Evolutionary conservation across 2,888 invertebrate genomes (phyloP), one percentile per base, ranked within the genome.

Genomic region (Caradrina clavipalpis): DNA sequence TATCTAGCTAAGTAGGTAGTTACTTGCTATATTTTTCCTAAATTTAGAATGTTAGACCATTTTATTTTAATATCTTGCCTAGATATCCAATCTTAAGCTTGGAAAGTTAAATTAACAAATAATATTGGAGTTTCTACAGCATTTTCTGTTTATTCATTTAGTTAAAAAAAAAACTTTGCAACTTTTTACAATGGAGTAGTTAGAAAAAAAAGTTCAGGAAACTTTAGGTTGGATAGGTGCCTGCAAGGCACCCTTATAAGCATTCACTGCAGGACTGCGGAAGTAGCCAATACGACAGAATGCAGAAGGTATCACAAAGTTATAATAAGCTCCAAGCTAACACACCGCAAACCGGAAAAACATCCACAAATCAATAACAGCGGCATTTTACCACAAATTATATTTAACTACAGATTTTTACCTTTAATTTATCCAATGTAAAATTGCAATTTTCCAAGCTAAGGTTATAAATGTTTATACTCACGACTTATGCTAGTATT

Each of bases 331-430:
- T 80, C 31, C 67, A 80, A 82, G 83, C 83, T 83, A 79, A 76
- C 71, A 87, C 81, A 86, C 89, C 81, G 89, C 87, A 89, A 85
- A 85, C 86, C 81, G 69, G 69, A 79, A 67, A 73, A 76, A 80
- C 88, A 91, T 90, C 84, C 83, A 88, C 80, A 90, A 93, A 94
- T 94, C 93, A 88, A 95, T 93, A 92, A 80, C 90, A 42, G 92
- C 93, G 92, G 93, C 89, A 93, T 84, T 78, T 80, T 74, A 79
- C 71, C 79, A 84, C 74, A 83, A 80, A 70, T 76, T 65, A 82
- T 81, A 79, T 81, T 82, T 80, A 85, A n/a, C 10, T 74, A 66
- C 31, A 61, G 6, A 31, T 21, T 76, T 76, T 73, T 76, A 56
- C 22, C 69, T 50, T 26, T 83, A 81, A 73, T 76, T 70, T 76